Evolutionary conservation across 1,140 invertebrate genomes (phyloP).

Genomic region (Danaus melanippus): DNA sequence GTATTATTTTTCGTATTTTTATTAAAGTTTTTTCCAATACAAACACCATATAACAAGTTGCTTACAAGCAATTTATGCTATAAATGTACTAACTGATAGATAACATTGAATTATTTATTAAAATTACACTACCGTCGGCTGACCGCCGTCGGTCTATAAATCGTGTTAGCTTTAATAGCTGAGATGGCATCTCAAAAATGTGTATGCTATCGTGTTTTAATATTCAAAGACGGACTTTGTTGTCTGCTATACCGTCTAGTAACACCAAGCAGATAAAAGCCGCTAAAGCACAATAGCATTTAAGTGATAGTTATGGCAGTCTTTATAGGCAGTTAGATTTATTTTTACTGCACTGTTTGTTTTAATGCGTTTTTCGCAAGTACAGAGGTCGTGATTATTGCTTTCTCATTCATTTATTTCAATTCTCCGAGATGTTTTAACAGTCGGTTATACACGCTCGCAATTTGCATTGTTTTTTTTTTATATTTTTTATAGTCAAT

Average conservation of each 20-base stretch:
- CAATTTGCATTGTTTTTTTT: too few relatives aligned
- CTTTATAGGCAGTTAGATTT: slow-evolving; percentile 74
- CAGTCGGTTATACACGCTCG: too few relatives aligned
- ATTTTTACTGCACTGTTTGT: slow-evolving; percentile 73
- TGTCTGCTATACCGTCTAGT: slow-evolving; percentile 37
- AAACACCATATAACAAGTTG: neutral
- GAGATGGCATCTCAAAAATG: slow-evolving; percentile 25
- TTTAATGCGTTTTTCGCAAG: slow-evolving; percentile 69
- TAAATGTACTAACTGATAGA: slow-evolving; percentile 14
- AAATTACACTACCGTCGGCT: slow-evolving; percentile 25
- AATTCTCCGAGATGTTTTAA: neutral
- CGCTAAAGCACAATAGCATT: slow-evolving; percentile 58
- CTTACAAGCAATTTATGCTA: slow-evolving; percentile 3
- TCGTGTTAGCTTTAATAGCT: slow-evolving; percentile 31
- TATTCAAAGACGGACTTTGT: slow-evolving; percentile 33
- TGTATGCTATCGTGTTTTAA: slow-evolving; percentile 8
- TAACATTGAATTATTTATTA: slow-evolving; percentile 33
- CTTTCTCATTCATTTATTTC: slow-evolving; percentile 48
- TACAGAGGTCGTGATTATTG: slow-evolving; percentile 61
- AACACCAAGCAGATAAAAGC: slow-evolving; percentile 43
- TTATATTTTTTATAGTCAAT: too few relatives aligned
- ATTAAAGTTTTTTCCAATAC: neutral
- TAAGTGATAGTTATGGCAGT: slow-evolving; percentile 73
- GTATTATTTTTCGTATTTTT: slow-evolving; percentile 3
- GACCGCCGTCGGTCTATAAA: slow-evolving; percentile 36